Percentiles rank a stretch among this genome's conserved stretches.
Conservation (phyloP, 2,888 invertebrate species). For the Zaprionus lineosus region DNA sequence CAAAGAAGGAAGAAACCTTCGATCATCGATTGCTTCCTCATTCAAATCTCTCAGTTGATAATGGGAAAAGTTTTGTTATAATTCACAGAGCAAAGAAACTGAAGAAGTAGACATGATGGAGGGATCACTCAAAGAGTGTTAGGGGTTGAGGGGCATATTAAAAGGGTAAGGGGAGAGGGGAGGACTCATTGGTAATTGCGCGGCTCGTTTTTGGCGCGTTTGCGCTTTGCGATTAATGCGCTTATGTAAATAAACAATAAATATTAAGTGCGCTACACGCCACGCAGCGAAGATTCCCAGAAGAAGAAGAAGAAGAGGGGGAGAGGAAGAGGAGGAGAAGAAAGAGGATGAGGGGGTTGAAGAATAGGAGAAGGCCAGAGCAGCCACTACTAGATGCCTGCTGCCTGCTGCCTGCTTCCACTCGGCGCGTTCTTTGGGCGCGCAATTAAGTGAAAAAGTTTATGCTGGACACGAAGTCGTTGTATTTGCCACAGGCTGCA, state of each 20-base stretch:
- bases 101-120: too few species aligned
- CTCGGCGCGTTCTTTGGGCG: constrained; percentile 24
- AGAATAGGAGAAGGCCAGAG: neutral
- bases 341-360: neutral
- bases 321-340: neutral
- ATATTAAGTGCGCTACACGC: constrained; percentile 72
- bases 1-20: constrained; percentile 31
- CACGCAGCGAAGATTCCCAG: constrained; percentile 54
- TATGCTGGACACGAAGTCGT: constrained; percentile 50
- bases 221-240: constrained; percentile 75
- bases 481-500: too few species aligned
- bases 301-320: constrained; percentile 20
- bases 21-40: constrained; percentile 17
- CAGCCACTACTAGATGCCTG: neutral
- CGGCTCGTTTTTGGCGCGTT: constrained; percentile 71
- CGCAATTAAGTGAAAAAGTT: constrained; percentile 61
- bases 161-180: constrained; percentile 24
- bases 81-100: constrained; percentile 12
- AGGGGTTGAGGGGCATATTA: neutral
- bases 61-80: constrained; percentile 31
- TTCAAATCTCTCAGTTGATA: constrained; percentile 25
- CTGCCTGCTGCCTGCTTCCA: constrained; percentile 6
- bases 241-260: constrained; percentile 78
- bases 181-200: constrained; percentile 57
- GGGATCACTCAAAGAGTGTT: too few species aligned